Base-by-base conservation (phyloP, 2,888 invertebrate species). In the Tillus elongatus region DNA sequence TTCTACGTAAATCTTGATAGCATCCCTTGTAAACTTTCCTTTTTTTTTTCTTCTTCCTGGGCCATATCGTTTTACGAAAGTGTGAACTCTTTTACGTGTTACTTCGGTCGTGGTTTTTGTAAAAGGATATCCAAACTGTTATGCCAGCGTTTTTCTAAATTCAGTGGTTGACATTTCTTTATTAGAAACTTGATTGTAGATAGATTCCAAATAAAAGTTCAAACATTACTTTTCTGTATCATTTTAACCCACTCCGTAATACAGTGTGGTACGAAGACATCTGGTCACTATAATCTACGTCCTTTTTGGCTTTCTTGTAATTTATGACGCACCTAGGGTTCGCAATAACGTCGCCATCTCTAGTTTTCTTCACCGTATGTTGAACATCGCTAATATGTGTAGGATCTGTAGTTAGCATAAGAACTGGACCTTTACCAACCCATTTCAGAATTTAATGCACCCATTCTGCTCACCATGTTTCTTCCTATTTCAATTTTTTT, bases 251-350 rank as follows among this genome's bases (percentile, higher is more conserved):
- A 35, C 27, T 35, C 8, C 37, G 30, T 14, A 41, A 10, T 4
- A 38, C 38, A 12, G 35, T 10, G 15, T 40, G 40, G 15, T 36
- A 40, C 6, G 40, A 40, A n/a, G 40, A 36, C 40, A 40, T 40
- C 31, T 40, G 40, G 11, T 36, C 40, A 32, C 33, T 36, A 3
- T 28, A 28, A 14, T 40, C 36, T 3, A 40, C 36, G 8, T 15
- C 36, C 33, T 40, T 39, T 15, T 40, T 40, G 9, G 40, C 33
- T 11, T 29, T 37, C 15, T 42, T 42, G 13, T 42, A 42, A 24
- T 39, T 36, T 30, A 33, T 13, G 11, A 39, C 30, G 15, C 35
- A 38, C 16, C 26, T 31, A 9, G 41, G 41, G 29, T 38, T 38
- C 26, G 19, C 12, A 24, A 36, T 15, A 10, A 19, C 29, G 4